A percentile compares a stretch with the other conserved stretches of the same genome.
phyloP scores from a whole-genome alignment of 2,113 vertebrate species.

The Sphaerodactylus townsendi region DNA sequence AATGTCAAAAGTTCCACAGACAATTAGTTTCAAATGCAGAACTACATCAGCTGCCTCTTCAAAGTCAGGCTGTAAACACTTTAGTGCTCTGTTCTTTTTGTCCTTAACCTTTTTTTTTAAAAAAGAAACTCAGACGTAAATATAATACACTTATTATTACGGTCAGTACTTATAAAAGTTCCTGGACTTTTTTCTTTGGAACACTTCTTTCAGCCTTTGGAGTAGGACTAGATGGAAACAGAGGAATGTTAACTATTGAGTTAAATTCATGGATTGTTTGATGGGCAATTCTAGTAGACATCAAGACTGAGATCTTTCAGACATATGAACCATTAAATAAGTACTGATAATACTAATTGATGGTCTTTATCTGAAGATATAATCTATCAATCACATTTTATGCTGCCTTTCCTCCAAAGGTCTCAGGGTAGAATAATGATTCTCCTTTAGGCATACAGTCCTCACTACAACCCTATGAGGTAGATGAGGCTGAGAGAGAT shows the following conservation, averaged over 20 bases:
- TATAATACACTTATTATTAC: conserved; percentile 9
- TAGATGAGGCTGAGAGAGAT: too few species aligned
- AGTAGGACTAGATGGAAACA: accelerated
- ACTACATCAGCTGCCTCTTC: conserved; percentile 57
- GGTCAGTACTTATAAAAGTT: conserved; percentile 17
- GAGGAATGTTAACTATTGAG: not conserved
- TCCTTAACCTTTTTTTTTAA: conserved; percentile 68
- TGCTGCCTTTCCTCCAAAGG: too few species aligned
- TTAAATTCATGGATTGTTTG: not conserved
- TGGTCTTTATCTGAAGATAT: not conserved
- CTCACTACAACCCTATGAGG: too few species aligned
- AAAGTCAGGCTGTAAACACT: conserved; percentile 40
- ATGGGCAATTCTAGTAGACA: accelerated
- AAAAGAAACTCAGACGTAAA: conserved; percentile 21
- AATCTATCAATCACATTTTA: too few species aligned
- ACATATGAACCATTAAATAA: not conserved
- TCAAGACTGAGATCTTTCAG: not conserved
- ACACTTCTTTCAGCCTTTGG: not conserved
- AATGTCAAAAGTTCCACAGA: conserved; percentile 66
- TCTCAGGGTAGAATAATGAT: too few species aligned
- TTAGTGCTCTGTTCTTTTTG: conserved; percentile 59
- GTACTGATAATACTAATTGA: not conserved
- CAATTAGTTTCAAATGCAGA: conserved; percentile 53
- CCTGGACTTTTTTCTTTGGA: conserved; percentile 21
- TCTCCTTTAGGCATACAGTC: too few species aligned